Evolutionary conservation across 2,797 vertebrate species (phyloP).

Genomic region (Echiichthys vipera): DNA sequence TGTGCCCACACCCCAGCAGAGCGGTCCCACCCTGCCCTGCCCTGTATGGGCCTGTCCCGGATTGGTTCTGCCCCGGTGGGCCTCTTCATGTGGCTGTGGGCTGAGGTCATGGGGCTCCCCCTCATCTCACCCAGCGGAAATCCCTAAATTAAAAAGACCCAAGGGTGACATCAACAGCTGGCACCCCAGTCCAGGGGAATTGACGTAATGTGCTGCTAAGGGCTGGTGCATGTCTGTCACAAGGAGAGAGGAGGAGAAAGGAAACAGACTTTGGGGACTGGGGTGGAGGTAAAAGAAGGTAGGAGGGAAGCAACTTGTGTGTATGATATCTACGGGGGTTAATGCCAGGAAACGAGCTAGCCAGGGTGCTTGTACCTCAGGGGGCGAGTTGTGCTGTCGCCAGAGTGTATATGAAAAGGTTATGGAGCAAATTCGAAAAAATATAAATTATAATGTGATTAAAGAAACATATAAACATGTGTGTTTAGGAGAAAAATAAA

Average conservation of each 20-base stretch:
- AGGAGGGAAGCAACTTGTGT: slow-evolving; percentile 6
- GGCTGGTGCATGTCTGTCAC: slow-evolving; percentile 80
- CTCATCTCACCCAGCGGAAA: slow-evolving; percentile 80
- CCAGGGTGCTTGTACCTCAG: too few relatives aligned
- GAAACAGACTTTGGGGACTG: background rate
- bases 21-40: slow-evolving; percentile 37
- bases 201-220: slow-evolving; percentile 76
- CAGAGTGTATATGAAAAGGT: background rate
- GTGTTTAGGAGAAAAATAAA: background rate
- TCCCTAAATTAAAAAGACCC: slow-evolving; percentile 83
- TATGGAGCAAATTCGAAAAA: background rate
- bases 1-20: slow-evolving; percentile 43
- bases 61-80: slow-evolving; percentile 50
- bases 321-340: background rate
- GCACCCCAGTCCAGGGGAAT: slow-evolving; percentile 58
- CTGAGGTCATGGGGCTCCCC: slow-evolving; percentile 75
- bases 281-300: background rate
- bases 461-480: background rate
- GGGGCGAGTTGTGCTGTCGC: background rate
- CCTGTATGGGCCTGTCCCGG: slow-evolving; percentile 7
- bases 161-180: slow-evolving; percentile 84
- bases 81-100: slow-evolving; percentile 76
- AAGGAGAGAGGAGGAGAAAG: slow-evolving; percentile 18
- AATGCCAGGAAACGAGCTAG: background rate
- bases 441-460: background rate